Percentiles rank a stretch among this genome's conserved stretches.
phyloP scores from a whole-genome alignment of 2,888 invertebrate species.

The Charanyca ferruginea region DNA sequence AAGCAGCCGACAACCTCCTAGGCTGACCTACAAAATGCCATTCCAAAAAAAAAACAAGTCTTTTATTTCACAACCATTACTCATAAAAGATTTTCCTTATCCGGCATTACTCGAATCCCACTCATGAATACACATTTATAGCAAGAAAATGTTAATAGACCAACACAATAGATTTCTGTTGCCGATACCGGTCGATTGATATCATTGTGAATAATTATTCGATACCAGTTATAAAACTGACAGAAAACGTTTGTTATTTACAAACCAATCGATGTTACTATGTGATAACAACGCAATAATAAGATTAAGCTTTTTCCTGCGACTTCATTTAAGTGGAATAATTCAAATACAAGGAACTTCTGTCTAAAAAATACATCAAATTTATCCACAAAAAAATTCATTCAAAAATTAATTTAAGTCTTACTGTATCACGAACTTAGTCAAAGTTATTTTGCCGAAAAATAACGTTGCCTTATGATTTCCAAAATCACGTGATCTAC shows the following conservation, averaged over 20 bases:
- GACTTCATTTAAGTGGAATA: neutral
- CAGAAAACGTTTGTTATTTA: conserved; percentile 55
- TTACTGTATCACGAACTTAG: too few species aligned
- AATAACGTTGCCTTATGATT: too few species aligned
- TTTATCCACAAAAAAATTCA: too few species aligned
- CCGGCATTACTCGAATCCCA: conserved; percentile 40
- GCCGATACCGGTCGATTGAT: conserved; percentile 71
- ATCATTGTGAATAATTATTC: conserved; percentile 80
- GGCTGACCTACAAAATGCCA: too few species aligned
- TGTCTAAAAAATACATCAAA: too few species aligned
- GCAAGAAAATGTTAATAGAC: conserved; percentile 74
- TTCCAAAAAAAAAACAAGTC: too few species aligned
- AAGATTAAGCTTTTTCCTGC: neutral
- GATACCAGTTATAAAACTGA: conserved; percentile 74
- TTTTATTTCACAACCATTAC: neutral
- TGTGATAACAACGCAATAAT: conserved; percentile 16
- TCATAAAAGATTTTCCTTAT: conserved; percentile 34
- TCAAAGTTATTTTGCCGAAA: too few species aligned
- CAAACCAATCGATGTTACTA: conserved; percentile 29
- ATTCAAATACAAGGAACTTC: too few species aligned
- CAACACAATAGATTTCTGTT: conserved; percentile 74
- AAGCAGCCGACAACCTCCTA: too few species aligned
- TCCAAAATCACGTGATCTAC: too few species aligned
- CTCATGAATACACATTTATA: conserved; percentile 68
- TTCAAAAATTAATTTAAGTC: too few species aligned